Evolutionary conservation across 2,113 vertebrate genomes (phyloP), one percentile per base, ranked within the genome.

Genomic region (Coturnix japonica): DNA sequence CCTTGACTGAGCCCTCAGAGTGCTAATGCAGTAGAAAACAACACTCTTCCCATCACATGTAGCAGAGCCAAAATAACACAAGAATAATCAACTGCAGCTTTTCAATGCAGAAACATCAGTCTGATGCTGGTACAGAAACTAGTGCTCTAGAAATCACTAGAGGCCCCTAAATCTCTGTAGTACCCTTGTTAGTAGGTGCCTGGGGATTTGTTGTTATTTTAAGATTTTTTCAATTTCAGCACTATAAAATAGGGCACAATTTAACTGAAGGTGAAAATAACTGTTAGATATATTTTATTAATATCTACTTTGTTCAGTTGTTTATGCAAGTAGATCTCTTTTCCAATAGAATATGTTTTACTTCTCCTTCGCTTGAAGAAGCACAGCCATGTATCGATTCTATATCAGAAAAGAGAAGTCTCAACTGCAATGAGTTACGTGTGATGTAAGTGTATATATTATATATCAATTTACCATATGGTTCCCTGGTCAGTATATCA

Each of bases 191-290:
- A 94, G 91, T 56, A 30, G 72, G 59, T 82, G 41, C 74, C 81
- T 89, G 60, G 91, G 93, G 92, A 93, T 96, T 94, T 95, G 74
- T 20, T 89, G 63, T 91, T 95, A 87, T 90, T 94, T 94, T 94
- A 93, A 73, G 92, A 77, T 89, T 94, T 94, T 43, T 95, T 94
- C 15, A 1, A 51, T 83, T 92, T 96, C 90, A 91, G 88, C 89
- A 85, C 41, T 85, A 33, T 93, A 89, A 95, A 95, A 86, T 89
- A 95, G 89, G 78, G 54, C 81, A 59, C 71, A 61, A 90, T 81
- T 87, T 94, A 87, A 95, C 59, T 92, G 81, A 93, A 92, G 83
- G 81, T 95, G 86, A 91, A 89, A 89, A 79, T 89, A 85, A 63
- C 44, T 87, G 49, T 79, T 83, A 23, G 41, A 76, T 94, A 35